A percentile compares a stretch with the other conserved stretches of the same genome.
Conservation (phyloP, 2,113 vertebrate species). For the Vimba vimba region DNA sequence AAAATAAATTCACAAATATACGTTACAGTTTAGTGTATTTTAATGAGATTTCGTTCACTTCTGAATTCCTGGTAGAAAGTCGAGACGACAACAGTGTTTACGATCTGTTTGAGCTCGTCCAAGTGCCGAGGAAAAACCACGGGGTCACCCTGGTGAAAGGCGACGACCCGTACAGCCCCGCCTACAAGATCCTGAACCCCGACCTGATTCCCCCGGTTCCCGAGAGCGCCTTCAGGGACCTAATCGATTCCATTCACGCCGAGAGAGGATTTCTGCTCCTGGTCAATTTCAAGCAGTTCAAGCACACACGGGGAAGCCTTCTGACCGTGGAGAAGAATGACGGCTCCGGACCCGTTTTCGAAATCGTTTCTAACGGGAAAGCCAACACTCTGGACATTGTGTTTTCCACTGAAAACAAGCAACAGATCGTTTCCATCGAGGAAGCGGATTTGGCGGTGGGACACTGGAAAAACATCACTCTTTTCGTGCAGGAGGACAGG, state of each 20-base stretch:
- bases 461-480: conserved; percentile 95
- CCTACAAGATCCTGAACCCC: conserved; percentile 93
- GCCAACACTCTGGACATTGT: conserved; percentile 95
- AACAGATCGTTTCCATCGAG: conserved; percentile 92
- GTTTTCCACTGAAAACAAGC: conserved; percentile 87
- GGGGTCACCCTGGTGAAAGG: conserved; percentile 91
- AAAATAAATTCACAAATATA: background rate
- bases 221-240: conserved; percentile 88
- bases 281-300: conserved; percentile 91
- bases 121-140: conserved; percentile 80
- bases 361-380: conserved; percentile 93
- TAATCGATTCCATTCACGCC: conserved; percentile 88
- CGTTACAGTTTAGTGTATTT: background rate
- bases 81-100: conserved; percentile 92
- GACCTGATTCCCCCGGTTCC: conserved; percentile 89
- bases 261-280: conserved; percentile 95
- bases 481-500: conserved; percentile 94
- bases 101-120: conserved; percentile 91
- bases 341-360: conserved; percentile 88
- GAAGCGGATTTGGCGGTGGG: conserved; percentile 90
- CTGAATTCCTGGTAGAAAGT: conserved; percentile 78
- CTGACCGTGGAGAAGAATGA: conserved; percentile 91
- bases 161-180: conserved; percentile 92
- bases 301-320: conserved; percentile 87
- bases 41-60: conserved; percentile 23